phyloP scores from a whole-genome alignment of 2,113 vertebrate genomes.

The Equus quagga region DNA sequence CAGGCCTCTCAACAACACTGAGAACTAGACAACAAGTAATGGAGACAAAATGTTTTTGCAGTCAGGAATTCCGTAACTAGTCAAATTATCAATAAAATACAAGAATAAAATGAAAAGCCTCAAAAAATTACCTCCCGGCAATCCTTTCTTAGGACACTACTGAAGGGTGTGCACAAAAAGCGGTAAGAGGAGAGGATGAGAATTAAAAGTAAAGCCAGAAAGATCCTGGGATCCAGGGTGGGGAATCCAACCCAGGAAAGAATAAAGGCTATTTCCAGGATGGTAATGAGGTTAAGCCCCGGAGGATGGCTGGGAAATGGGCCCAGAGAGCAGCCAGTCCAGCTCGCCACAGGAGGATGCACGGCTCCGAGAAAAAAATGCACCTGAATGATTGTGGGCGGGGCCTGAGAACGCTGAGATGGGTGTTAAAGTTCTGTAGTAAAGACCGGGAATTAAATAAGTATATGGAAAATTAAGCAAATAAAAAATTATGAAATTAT shows the following conservation, averaged over 20 bases:
- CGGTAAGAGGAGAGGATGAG: not conserved
- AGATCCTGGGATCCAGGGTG: not conserved
- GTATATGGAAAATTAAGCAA: not conserved
- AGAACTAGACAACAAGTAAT: not conserved
- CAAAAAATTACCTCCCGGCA: not conserved
- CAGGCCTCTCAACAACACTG: not conserved
- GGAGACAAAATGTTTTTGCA: not conserved
- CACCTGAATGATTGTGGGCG: fast-evolving
- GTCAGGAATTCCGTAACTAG: not conserved
- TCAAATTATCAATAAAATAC: not conserved
- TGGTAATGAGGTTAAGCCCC: not conserved
- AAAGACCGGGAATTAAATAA: not conserved
- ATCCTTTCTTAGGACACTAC: not conserved
- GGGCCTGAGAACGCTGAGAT: not conserved
- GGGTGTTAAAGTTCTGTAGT: not conserved
- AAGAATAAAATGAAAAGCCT: not conserved
- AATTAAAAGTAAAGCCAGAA: not conserved
- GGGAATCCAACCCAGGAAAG: not conserved
- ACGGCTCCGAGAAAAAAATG: not conserved
- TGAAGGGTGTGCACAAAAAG: not conserved
- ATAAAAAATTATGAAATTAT: not conserved
- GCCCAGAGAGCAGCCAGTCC: not conserved
- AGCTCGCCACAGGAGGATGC: not conserved
- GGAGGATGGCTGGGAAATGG: not conserved
- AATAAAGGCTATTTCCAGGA: not conserved